Conservation (phyloP, 2,888 invertebrate genomes). For the Rotaria socialis region DNA sequence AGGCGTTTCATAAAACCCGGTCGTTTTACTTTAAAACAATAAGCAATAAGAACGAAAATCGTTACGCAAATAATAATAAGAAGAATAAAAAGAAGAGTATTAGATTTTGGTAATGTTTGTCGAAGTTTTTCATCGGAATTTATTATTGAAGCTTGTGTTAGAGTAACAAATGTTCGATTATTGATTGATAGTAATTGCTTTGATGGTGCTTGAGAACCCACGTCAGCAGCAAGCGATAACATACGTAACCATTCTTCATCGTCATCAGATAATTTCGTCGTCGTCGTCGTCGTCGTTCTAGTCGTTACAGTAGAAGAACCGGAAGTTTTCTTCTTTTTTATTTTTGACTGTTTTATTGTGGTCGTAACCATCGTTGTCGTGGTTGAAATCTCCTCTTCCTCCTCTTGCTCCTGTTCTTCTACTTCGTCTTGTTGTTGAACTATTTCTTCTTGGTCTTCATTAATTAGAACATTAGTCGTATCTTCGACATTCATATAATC, state of each 20-base stretch:
- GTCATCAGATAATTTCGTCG: background rate
- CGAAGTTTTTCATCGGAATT: background rate
- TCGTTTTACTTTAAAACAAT: constrained; percentile 25
- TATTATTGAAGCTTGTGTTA: background rate
- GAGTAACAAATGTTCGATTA: constrained; percentile 15
- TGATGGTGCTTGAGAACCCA: background rate
- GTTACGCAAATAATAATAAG: background rate
- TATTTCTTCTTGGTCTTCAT: background rate
- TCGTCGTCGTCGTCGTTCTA: background rate
- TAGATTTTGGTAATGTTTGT: background rate
- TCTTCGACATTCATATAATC: background rate
- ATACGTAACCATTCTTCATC: constrained; percentile 4
- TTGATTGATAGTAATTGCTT: background rate
- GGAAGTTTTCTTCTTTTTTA: background rate
- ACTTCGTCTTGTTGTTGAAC: background rate
- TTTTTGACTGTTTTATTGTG: background rate
- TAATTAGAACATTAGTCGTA: background rate
- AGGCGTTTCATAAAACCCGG: background rate
- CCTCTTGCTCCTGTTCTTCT: background rate
- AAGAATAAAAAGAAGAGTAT: constrained; percentile 11
- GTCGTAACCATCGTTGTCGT: background rate
- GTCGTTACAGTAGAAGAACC: background rate
- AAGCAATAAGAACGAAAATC: background rate
- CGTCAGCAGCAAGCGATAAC: background rate
- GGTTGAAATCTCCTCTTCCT: background rate